A percentile compares a stretch with the other conserved stretches of the same genome.
Evolutionary conservation across 2,888 invertebrate genomes (phyloP).

Genomic region (Dicroscelio sp.): DNA sequence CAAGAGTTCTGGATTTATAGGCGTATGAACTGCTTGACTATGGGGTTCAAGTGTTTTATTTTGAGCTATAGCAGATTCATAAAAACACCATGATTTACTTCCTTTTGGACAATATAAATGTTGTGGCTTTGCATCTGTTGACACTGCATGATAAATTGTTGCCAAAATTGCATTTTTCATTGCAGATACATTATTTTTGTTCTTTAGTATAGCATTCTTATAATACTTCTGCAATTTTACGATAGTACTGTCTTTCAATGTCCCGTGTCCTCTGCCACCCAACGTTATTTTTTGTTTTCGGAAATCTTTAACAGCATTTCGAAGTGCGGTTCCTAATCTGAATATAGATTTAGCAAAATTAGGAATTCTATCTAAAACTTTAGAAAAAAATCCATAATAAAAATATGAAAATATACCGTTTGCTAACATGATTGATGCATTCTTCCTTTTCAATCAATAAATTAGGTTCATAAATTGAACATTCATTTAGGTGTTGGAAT

Average conservation of each 20-base stretch:
- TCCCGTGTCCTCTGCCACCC: neutral
- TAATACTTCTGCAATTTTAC: neutral
- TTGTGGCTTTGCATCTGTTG: neutral
- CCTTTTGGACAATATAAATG: neutral
- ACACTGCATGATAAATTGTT: conserved; percentile 5
- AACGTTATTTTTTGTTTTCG: neutral
- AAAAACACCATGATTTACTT: conserved; percentile 4
- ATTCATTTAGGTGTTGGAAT: neutral
- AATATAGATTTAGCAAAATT: too few relatives aligned
- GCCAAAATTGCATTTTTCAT: conserved; percentile 9
- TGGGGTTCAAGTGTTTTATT: neutral
- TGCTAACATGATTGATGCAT: neutral
- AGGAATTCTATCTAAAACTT: too few relatives aligned
- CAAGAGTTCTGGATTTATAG: neutral
- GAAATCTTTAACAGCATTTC: neutral
- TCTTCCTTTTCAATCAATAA: neutral
- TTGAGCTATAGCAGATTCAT: neutral
- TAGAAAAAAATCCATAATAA: too few relatives aligned
- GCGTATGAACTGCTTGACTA: neutral
- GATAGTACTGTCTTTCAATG: neutral
- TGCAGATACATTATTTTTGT: neutral
- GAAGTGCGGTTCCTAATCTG: neutral
- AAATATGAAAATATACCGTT: neutral
- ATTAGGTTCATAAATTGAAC: neutral
- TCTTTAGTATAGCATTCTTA: neutral